Base-by-base conservation (phyloP, 2,113 vertebrate species). In the Cnemophilus loriae region DNA sequence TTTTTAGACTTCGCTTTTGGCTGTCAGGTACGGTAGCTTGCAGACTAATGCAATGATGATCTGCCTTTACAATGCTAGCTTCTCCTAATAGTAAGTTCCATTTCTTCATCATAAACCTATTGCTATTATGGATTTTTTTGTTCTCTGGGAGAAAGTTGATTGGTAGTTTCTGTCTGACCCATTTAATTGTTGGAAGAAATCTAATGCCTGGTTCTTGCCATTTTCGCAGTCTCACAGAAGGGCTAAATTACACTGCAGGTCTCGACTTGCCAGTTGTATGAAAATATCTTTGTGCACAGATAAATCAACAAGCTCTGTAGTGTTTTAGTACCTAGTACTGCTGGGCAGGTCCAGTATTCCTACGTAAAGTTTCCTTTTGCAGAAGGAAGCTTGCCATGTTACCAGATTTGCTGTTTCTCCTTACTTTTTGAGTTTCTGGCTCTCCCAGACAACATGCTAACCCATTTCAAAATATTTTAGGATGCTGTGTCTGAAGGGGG, bases 121-220 rank as follows among this genome's bases (percentile, higher is more conserved):
- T 70, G 71, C 32, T 86, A 3, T 63, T 89, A 32, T 0, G 10
- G 33, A 28, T 85, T 52, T 80, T 92, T 92, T 81, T 87, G 17
- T 71, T 76, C 53, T 84, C 16, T 53, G 44, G 52, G 33, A 84
- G 44, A 41, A 75, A 65, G 60, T n/a, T 92, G 75, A 84, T 93
- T 8, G 1, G 79, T 63, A 70, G 83, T 87, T 93, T 91, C 63
- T 95, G 39, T 84, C 69, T 95, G 94, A 74, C 93, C 87, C 49
- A 64, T 89, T 94, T 89, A 78, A 71, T 84, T 73, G 73, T 90
- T 95, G 93, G 93, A 92, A 64, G 94, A 89, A 95, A 94, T 84
- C 41, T 84, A 89, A 95, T 94, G 74, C 89, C 49, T 75, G 68
- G 33, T 55, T 70, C 55, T 89, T 95, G 77, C 86, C 39, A 19